Base-by-base conservation (phyloP, 1,140 invertebrate species). In the Euwallacea similis region DNA sequence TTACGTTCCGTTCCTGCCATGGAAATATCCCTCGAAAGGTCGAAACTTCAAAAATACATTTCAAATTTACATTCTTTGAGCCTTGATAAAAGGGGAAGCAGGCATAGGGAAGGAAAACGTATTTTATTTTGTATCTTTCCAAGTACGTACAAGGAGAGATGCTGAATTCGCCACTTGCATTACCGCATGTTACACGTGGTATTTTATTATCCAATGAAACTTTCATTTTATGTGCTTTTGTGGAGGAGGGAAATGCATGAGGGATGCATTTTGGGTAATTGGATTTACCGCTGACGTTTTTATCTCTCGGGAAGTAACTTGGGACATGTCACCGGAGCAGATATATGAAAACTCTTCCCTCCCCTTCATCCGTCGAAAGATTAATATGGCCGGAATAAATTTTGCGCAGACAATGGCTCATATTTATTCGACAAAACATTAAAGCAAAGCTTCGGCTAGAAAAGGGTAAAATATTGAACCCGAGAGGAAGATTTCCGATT, bases 141-240 rank as follows among this genome's bases (percentile, higher is more conserved):
- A 33, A 60, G 58, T 42, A 42, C 8, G 41, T 33, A 9, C n/a
- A 13, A 16, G 43, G 15, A 47, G 44, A 42, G 13, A 16, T n/a
- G 61, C 33, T 63, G 61, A 63, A 63, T 63, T 63, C 44, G 61
- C 61, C 61, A 63, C 61, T 63, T 63, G 61, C 43, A 43, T 42
- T 43, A 41, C n/a, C 13, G 46, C 9, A 43, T 15, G 13, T 16
- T 63, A 13, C 43, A 13, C 13, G 42, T 44, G 43, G 7, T 63
- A 63, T 63, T 63, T 63, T 63, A 63, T 63, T 63, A 63, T 46
- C 8, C 13, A 11, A 63, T 63, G 42, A 63, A 63, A 63, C 41
- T 63, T 63, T 60, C 33, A 60, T 60, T 60, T 63, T 63, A 46
- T 63, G 61, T 13, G 61, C 43, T 63, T 63, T 58, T 58, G 55